Evolutionary conservation across 2,888 invertebrate genomes (phyloP).

Genomic region (Tetranychus piercei): DNA sequence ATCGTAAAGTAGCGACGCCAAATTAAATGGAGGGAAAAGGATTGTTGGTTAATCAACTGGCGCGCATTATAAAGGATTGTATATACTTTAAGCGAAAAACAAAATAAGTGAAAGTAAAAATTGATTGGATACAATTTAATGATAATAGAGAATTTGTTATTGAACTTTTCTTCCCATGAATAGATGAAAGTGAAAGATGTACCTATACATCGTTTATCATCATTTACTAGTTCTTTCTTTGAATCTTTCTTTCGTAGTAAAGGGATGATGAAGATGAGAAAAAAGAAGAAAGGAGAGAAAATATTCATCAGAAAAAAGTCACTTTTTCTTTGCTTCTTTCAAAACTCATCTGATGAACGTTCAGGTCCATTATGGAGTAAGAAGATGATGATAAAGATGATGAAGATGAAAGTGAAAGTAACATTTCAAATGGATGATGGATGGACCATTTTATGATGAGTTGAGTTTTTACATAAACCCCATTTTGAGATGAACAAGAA

Average conservation of each 20-base stretch:
- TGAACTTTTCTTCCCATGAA: too few species aligned
- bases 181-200: not conserved
- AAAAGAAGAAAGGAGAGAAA: not conserved
- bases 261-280: not conserved
- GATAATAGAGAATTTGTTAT: too few species aligned
- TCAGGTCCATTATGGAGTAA: not conserved
- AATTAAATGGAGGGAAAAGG: too few species aligned
- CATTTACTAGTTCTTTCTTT: not conserved
- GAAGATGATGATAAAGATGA: not conserved
- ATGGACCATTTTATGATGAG: not conserved
- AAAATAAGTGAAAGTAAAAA: too few species aligned
- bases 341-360: not conserved
- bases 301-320: too few species aligned
- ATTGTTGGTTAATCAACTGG: too few species aligned
- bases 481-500: not conserved
- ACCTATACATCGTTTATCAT: not conserved
- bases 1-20: too few species aligned
- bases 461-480: too few species aligned
- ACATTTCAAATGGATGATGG: constrained; percentile 5
- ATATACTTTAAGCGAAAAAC: too few species aligned
- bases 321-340: too few species aligned
- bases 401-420: not conserved
- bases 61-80: too few species aligned
- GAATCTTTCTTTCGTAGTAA: not conserved
- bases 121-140: too few species aligned